Evolutionary conservation across 2,888 invertebrate genomes (phyloP).

Genomic region (Syrphus vitripennis): DNA sequence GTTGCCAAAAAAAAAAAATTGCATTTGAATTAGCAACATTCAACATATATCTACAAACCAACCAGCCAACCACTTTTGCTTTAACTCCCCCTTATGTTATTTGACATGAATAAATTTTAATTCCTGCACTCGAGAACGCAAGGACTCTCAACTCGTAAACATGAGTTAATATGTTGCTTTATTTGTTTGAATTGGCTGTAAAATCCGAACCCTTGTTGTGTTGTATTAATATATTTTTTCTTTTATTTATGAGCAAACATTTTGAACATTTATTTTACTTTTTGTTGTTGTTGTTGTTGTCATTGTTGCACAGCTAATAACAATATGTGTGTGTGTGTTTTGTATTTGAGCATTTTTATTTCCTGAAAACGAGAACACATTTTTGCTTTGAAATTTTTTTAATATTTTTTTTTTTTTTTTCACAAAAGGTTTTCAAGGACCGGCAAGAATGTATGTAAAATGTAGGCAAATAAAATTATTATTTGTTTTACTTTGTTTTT

Average conservation of each 20-base stretch:
- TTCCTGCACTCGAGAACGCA: slow-evolving; percentile 23
- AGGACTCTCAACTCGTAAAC: slow-evolving; percentile 43
- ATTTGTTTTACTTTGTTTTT: neutral
- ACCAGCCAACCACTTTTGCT: too few relatives aligned
- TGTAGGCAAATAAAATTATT: neutral
- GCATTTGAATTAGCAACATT: too few relatives aligned
- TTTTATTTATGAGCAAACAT: slow-evolving; percentile 25
- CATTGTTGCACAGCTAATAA: neutral
- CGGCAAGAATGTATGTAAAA: too few relatives aligned
- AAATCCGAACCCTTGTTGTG: neutral
- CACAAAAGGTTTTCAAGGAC: too few relatives aligned
- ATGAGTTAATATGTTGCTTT: slow-evolving; percentile 50
- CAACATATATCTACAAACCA: too few relatives aligned
- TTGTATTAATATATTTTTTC: neutral
- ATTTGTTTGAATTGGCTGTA: slow-evolving; percentile 37
- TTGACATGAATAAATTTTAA: slow-evolving; percentile 27
- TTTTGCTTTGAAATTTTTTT: slow-evolving; percentile 6
- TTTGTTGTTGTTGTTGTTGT: neutral
- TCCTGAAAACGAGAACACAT: neutral
- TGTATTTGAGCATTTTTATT: neutral
- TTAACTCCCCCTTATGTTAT: neutral
- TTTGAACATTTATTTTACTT: neutral
- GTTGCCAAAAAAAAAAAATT: too few relatives aligned
- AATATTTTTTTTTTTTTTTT: too few relatives aligned
- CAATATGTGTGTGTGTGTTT: too few relatives aligned